A percentile compares a stretch with the other conserved stretches of the same genome.
Evolutionary conservation across 2,888 invertebrate species (phyloP).

Genomic region (Elegia similella): DNA sequence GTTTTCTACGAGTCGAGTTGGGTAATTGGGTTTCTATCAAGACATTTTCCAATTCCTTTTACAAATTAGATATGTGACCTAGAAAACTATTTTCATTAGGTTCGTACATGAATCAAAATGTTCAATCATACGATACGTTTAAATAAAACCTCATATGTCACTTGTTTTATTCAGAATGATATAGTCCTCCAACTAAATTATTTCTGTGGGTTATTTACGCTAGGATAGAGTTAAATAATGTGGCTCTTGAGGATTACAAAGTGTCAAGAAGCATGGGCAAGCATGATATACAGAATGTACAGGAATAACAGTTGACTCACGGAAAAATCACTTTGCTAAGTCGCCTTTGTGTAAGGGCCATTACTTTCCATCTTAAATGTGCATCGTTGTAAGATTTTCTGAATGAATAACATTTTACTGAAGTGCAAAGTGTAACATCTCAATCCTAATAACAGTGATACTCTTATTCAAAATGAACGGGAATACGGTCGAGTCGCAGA

Average conservation of each 20-base stretch:
- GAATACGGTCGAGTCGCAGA: too few relatives aligned
- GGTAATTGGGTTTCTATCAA: too few relatives aligned
- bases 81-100: too few relatives aligned
- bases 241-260: conserved; percentile 5
- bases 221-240: conserved; percentile 3
- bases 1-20: too few relatives aligned
- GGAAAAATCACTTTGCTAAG: conserved; percentile 17
- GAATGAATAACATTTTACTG: not conserved
- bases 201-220: not conserved
- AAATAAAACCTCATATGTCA: too few relatives aligned
- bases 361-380: conserved; percentile 7
- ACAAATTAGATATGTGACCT: too few relatives aligned
- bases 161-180: too few relatives aligned
- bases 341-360: conserved; percentile 9
- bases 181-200: not conserved
- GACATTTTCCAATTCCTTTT: too few relatives aligned
- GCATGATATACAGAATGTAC: conserved; percentile 10
- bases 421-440: not conserved
- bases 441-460: too few relatives aligned
- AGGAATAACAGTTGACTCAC: not conserved
- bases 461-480: too few relatives aligned
- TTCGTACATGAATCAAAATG: too few relatives aligned
- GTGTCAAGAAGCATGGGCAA: conserved; percentile 5
- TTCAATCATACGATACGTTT: too few relatives aligned
- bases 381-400: not conserved